Percentiles rank a stretch among this genome's conserved stretches.
These are phyloP conservation scores for Parnassius apollo DNA, from an alignment of 2,888 invertebrate genomes.

Conservation along the genomic window DNA sequence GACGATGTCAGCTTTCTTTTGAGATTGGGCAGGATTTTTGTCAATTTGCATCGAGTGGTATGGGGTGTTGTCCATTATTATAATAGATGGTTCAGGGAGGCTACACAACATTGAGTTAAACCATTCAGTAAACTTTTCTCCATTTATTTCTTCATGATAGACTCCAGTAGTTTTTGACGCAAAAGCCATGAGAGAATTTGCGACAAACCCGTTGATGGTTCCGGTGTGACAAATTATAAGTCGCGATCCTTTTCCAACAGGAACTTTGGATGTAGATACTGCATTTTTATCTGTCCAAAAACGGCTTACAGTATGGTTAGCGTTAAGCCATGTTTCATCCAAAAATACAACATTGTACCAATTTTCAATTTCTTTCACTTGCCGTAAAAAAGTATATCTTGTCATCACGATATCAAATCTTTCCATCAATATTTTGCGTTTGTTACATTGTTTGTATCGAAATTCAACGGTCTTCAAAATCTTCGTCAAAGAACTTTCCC, in stretches of 20 bases:
- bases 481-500: too few relatives aligned
- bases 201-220: neutral
- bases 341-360: too few relatives aligned
- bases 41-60: neutral
- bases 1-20: neutral
- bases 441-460: too few relatives aligned
- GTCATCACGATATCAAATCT: too few relatives aligned
- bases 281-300: neutral
- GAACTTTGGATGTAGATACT: neutral
- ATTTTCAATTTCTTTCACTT: too few relatives aligned
- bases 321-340: too few relatives aligned
- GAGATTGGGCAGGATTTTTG: neutral
- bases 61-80: neutral
- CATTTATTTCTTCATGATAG: too few relatives aligned
- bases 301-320: neutral
- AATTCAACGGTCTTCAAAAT: too few relatives aligned
- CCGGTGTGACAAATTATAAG: too few relatives aligned
- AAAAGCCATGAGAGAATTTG: neutral
- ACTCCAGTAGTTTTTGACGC: neutral
- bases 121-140: too few relatives aligned
- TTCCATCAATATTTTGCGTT: too few relatives aligned
- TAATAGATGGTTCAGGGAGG: neutral
- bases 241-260: neutral
- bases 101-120: neutral
- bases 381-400: too few relatives aligned